Evolutionary conservation across 2,797 vertebrate genomes (phyloP), one percentile per base, ranked within the genome.

Genomic region (Podargus strigoides): DNA sequence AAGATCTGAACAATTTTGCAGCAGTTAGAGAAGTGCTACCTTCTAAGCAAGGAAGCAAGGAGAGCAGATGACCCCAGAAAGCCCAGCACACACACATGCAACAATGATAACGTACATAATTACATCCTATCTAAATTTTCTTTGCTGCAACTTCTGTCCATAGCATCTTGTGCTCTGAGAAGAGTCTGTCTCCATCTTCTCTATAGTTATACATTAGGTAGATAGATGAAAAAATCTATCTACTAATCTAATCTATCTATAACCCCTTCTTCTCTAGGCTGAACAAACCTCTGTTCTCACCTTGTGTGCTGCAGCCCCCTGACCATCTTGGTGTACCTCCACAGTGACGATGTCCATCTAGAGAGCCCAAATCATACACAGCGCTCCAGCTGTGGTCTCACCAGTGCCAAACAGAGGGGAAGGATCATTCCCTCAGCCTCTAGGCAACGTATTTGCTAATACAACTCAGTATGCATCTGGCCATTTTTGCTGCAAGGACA

Each of bases 81-180:
- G 39, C 73, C 49, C 7, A 3, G 10, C 20, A 32, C 30, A 44
- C 8, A 10, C 5, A 19, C 13, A 23, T 3, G 20, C 0, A 0
- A 12, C 41, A 60, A 5, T 44, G 28, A 32, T 36, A 39, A 39
- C 1, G 2, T n/a, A n/a, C n/a, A n/a, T n/a, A n/a, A n/a, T n/a
- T 44, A 21, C 3, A 17, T 80, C 39, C 58, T 59, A n/a, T 23
- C 41, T 19, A 58, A 87, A 47, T 8, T 55, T 87, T 15, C 27
- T 82, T 30, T 67, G 27, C 50, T 82, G 39, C 59, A 89, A 12
- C 75, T 92, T 79, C 63, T 81, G 20, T 37, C 22, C 22, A 0
- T 58, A 32, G 32, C 17, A 68, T 32, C 19, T 39, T 1, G 2
- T 83, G 19, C 46, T 91, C 72, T 24, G 27, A 85, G 78, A n/a